Evolutionary conservation across 2,113 vertebrate genomes (phyloP), one percentile per base, ranked within the genome.

Genomic region (Triplophysa rosa): DNA sequence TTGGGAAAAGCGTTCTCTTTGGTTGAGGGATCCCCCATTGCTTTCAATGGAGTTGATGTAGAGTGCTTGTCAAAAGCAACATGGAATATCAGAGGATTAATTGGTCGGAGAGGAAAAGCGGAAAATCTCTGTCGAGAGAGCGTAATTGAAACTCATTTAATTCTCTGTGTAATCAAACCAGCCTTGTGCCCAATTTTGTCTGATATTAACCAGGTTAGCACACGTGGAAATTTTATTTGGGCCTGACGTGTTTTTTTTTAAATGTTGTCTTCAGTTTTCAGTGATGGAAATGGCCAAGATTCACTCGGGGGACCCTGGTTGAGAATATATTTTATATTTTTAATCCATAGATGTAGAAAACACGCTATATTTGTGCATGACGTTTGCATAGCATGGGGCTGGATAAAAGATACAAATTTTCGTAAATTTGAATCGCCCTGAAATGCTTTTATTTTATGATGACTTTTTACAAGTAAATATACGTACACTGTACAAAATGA

Each of bases 11-110:
- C 83, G 21, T 24, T 45, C 16, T 26, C 63, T 82, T 59, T 63
- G 40, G 49, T 75, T 68, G 65, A 63, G 63, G 82, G 80, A 81
- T 86, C 71, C 82, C 88, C 89, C 90, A 86, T 81, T 84, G 76
- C 80, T 62, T 87, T 89, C 80, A 82, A 88, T 87, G 85, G 83
- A 52, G 84, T 82, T 52, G 86, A 72, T 87, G 89, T 86, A 88
- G 88, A 89, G 87, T 78, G 88, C 86, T 86, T 89, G 90, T 91
- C 89, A 89, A 71, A 87, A 84, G 81, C 85, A 84, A 88, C 84
- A 84, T 68, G 71, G 86, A 89, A 87, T 52, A 82, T 37, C 61
- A 73, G 84, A 80, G 88, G 88, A 89, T 91, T 89, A 88, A 86
- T 85, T 49, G 79, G 63, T 87, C 70, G 75, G 24, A 65, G 17